Conservation (phyloP, 2,797 vertebrate species). For the Xiphorhynchus erythropygius region DNA sequence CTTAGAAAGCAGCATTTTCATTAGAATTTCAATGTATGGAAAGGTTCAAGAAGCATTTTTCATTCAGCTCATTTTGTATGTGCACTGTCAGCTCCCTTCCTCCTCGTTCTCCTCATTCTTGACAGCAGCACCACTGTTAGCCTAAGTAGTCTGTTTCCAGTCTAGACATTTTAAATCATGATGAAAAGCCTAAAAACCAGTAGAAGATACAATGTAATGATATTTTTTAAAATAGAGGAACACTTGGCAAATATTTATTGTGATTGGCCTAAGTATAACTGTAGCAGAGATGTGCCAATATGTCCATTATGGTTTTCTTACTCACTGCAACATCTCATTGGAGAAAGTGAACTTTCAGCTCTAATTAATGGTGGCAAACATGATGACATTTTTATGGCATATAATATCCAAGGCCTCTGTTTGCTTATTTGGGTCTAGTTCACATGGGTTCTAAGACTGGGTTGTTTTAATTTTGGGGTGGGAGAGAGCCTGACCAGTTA, state of each 20-base stretch:
- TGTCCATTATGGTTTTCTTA: not conserved
- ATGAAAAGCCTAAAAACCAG: conserved; percentile 39
- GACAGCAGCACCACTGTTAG: not conserved
- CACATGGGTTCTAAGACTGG: not conserved
- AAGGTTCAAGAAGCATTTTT: not conserved
- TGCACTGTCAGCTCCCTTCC: not conserved
- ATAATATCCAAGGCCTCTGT: not conserved
- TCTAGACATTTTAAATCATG: conserved; percentile 24
- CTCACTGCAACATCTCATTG: not conserved
- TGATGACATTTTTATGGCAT: not conserved
- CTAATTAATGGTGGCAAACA: not conserved
- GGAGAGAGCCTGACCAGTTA: not conserved
- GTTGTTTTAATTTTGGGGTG: not conserved
- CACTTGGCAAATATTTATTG: conserved; percentile 33
- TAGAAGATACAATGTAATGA: conserved; percentile 7
- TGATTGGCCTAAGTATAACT: conserved; percentile 20
- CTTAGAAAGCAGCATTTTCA: not conserved
- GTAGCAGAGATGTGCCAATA: not conserved
- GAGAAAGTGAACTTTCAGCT: not conserved
- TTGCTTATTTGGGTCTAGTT: not conserved
- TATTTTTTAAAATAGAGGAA: conserved; percentile 14
- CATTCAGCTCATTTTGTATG: conserved; percentile 38
- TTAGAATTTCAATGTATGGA: not conserved
- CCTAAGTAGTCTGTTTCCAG: conserved; percentile 7
- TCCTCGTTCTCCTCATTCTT: not conserved